Evolutionary conservation across 2,888 invertebrate genomes (phyloP), one percentile per base, ranked within the genome.

Genomic region (Dione vanillae): DNA sequence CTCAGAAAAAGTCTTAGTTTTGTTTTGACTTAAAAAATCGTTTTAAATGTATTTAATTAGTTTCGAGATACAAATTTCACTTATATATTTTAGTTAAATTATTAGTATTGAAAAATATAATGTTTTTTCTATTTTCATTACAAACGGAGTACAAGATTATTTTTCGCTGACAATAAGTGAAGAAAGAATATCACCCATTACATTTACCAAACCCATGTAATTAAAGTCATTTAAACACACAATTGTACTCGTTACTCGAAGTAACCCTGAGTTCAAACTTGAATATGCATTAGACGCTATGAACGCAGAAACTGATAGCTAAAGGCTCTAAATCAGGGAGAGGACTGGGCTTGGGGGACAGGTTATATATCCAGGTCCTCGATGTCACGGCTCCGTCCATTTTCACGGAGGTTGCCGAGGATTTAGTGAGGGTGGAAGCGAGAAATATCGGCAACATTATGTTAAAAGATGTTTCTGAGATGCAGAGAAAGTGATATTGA

Each of bases 351-450:
- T 61, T 67, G 71, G 74, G 67, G 65, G 72, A 72, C 74, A 74
- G 72, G 72, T 72, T 74, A 74, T 74, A 74, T 74, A 74, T 72
- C 74, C 72, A 70, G 72, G 67, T 73, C 73, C 70, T 73, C 70
- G 56, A 69, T 67, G 72, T 74, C 81, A 77, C 76, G 75, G 79
- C 83, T 82, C 80, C 82, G 88, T 85, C 86, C 89, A 85, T 87
- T 88, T 85, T 85, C 85, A 86, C 86, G 87, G 87, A 84, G n/a
- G 85, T 76, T 83, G 86, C 85, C 83, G 82, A 20, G 69, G 52
- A 20, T 58, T 58, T n/a, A 40, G 64, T 73, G 47, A 9, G 9
- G 45, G 20, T 37, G 40, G 56, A 11, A 56, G 72, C 72, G 72
- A 62, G 64, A 64, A 16, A 64, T 49, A 64, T 64, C 14, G 14